phyloP scores from a whole-genome alignment of 2,888 invertebrate species.

The Andrena camellia region DNA sequence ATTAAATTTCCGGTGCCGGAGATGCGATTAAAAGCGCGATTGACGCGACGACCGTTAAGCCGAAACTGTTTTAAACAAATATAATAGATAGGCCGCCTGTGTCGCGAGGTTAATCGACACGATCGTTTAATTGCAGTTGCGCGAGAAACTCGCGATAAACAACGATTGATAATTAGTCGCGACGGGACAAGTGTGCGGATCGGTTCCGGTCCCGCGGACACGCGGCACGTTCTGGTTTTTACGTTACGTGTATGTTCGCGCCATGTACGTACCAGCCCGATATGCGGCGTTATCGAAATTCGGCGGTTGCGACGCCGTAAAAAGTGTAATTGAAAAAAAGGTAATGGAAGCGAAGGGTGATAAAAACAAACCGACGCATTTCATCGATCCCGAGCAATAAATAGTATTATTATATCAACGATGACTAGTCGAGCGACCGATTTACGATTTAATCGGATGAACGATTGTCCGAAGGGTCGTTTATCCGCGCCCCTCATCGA shows the following conservation, averaged over 20 bases:
- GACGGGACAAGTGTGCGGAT: background rate
- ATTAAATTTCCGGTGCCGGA: constrained; percentile 44
- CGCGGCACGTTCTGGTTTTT: constrained; percentile 15
- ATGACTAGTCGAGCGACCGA: background rate
- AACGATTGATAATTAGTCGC: constrained; percentile 33
- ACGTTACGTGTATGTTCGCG: background rate
- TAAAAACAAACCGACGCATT: constrained; percentile 14
- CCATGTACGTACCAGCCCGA: background rate
- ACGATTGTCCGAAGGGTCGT: constrained; percentile 18
- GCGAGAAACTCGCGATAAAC: background rate
- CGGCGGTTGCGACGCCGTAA: constrained; percentile 6
- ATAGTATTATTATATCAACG: constrained; percentile 22
- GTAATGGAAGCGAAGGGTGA: background rate
- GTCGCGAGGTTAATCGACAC: background rate
- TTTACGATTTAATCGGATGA: constrained; percentile 34
- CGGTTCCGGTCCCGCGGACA: background rate
- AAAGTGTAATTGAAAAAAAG: constrained; percentile 33
- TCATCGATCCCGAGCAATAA: constrained; percentile 8
- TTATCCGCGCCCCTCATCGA: background rate
- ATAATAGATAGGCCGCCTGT: background rate
- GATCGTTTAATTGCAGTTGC: background rate
- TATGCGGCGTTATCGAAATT: constrained; percentile 2
- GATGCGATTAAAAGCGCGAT: constrained; percentile 25
- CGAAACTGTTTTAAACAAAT: constrained; percentile 37
- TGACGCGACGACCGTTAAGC: constrained; percentile 5